These are phyloP conservation scores for Linnaemya tessellans DNA, from an alignment of 2,888 invertebrate genomes.

Conservation along the genomic window DNA sequence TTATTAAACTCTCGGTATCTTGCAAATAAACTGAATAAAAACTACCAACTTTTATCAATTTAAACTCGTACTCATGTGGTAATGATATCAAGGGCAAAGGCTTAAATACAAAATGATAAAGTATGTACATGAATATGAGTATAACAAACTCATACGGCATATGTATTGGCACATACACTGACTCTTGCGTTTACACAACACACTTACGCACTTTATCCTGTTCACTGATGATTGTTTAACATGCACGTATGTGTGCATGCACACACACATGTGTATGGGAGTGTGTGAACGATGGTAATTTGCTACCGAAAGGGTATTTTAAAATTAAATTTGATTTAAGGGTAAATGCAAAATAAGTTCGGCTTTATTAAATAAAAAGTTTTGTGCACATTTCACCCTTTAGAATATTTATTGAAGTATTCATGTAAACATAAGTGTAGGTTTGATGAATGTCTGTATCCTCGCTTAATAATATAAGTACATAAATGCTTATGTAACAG, in stretches of 20 bases:
- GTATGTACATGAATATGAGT: constrained; percentile 60
- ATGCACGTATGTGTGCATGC: not conserved
- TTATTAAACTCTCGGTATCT: constrained; percentile 57
- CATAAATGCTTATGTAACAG: not conserved
- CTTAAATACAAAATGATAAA: constrained; percentile 71
- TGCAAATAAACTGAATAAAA: constrained; percentile 61
- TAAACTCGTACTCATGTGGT: constrained; percentile 27
- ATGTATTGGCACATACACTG: not conserved
- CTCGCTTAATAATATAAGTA: not conserved
- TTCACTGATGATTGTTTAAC: too few species aligned
- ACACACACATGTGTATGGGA: not conserved
- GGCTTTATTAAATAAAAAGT: constrained; percentile 61
- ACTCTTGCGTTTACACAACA: too few species aligned
- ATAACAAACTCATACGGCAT: not conserved
- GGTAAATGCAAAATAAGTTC: constrained; percentile 72
- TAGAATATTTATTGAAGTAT: constrained; percentile 11
- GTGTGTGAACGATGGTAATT: constrained; percentile 42
- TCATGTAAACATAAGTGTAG: not conserved
- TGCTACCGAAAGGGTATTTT: constrained; percentile 76
- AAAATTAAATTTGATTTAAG: constrained; percentile 80
- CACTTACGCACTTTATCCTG: too few species aligned
- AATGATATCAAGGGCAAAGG: constrained; percentile 69
- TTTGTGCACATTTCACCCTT: constrained; percentile 26
- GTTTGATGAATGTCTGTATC: constrained; percentile 23
- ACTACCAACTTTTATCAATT: constrained; percentile 51